phyloP scores from a whole-genome alignment of 2,797 vertebrate genomes.

The Coracias cyanogaster region DNA sequence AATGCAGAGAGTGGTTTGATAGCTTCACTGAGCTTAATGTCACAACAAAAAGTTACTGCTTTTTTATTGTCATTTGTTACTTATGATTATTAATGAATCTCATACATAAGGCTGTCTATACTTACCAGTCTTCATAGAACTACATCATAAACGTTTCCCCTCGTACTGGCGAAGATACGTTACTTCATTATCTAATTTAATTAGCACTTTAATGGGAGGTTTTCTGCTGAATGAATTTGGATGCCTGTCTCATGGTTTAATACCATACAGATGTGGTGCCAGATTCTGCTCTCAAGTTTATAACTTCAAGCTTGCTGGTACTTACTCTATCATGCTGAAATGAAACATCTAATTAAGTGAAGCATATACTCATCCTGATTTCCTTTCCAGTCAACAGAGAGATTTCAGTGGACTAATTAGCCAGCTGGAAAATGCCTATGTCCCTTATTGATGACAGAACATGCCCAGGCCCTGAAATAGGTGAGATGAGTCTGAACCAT shows the following conservation, averaged over 20 bases:
- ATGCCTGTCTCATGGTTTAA: not conserved
- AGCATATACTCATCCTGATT: not conserved
- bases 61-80: not conserved
- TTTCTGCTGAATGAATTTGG: conserved; percentile 12
- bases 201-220: conserved; percentile 10
- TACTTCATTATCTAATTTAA: not conserved
- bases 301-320: not conserved
- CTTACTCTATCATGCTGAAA: conserved; percentile 4
- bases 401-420: not conserved
- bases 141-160: not conserved
- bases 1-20: not conserved
- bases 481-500: not conserved
- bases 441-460: not conserved
- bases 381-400: not conserved
- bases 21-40: not conserved
- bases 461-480: not conserved
- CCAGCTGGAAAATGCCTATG: not conserved
- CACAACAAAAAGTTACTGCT: not conserved
- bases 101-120: not conserved
- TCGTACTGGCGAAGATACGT: not conserved
- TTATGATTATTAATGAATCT: not conserved
- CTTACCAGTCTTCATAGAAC: not conserved
- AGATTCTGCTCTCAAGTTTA: not conserved
- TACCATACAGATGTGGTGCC: not conserved
- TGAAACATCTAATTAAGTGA: not conserved